Evolutionary conservation across 2,113 vertebrate genomes (phyloP), one percentile per base, ranked within the genome.

Genomic region (Rana temporaria): DNA sequence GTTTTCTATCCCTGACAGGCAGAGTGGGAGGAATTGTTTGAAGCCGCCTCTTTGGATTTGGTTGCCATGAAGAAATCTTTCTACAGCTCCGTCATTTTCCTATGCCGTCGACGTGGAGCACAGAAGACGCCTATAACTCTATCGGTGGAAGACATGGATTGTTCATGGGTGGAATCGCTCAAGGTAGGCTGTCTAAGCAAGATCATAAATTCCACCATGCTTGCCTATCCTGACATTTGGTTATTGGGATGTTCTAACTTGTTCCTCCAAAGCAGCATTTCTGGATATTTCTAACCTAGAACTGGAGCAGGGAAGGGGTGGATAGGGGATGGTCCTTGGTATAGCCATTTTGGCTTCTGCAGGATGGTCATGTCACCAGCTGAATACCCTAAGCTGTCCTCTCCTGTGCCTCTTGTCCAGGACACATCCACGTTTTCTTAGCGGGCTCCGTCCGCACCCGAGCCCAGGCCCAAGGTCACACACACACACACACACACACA

Each of bases 151-250:
- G 84, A 91, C n/a, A 84, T 87, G 0, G 78, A 94, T 87, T 99
- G 91, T 89, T 89, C 84, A 19, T 99, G 98, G 98, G 96, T 99
- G 85, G 95, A 97, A 56, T 90, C 90, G 1, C 90, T 99, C 67
- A 97, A 99, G 96, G 98, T 99, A 84, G 5, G n/a, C 24, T 53
- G 19, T 18, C n/a, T 34, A 32, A 6, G 15, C 7, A 16, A 76
- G 9, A 74, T 57, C 52, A 19, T 24, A 5, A 15, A 73, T 57
- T 14, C 22, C n/a, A 4, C 11, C 7, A 24, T 64, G 42, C 9
- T 18, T 8, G 18, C 19, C 19, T 32, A 7, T 38, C 30, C 19
- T 56, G 26, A 71, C 55, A 19, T 22, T 19, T 22, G 22, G 15
- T 6, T 59, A 20, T n/a, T 7, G 3, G 7, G 9, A 42, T 4